phyloP scores from a whole-genome alignment of 2,888 invertebrate genomes.

The Pheosia gnoma region DNA sequence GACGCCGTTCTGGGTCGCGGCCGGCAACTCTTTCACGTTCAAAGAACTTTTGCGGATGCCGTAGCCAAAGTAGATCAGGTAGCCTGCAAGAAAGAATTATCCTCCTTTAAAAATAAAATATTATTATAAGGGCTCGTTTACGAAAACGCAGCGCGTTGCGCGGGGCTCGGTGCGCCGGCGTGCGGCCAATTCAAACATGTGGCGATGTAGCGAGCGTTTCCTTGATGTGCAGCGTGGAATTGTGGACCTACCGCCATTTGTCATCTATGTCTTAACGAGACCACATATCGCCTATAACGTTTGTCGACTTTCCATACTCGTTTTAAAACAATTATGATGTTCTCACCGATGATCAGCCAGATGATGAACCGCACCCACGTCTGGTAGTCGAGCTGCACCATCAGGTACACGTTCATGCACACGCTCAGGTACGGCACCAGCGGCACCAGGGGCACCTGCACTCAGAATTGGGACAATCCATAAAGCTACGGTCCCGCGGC shows the following conservation, averaged over 20 bases:
- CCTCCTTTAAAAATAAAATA: background rate
- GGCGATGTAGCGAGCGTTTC: too few species aligned
- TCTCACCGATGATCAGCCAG: conserved; percentile 92
- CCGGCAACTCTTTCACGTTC: conserved; percentile 49
- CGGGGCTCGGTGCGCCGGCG: too few species aligned
- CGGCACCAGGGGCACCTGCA: conserved; percentile 93
- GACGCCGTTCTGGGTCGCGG: conserved; percentile 36
- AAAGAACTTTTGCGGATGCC: conserved; percentile 91
- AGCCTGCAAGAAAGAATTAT: conserved; percentile 80
- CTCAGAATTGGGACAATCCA: background rate
- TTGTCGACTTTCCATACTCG: too few species aligned
- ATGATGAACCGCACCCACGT: conserved; percentile 95
- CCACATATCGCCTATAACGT: too few species aligned
- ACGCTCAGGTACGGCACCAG: conserved; percentile 93
- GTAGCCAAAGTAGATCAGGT: conserved; percentile 93
- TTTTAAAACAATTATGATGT: background rate
- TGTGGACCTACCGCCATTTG: too few species aligned
- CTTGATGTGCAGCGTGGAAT: too few species aligned
- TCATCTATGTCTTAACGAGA: too few species aligned
- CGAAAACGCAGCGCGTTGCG: too few species aligned
- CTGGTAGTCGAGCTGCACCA: conserved; percentile 92
- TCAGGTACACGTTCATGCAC: conserved; percentile 94
- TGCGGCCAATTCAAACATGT: too few species aligned
- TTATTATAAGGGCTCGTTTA: too few species aligned
- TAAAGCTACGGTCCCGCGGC: too few species aligned